Percentiles rank a stretch among this genome's conserved stretches.
phyloP scores from a whole-genome alignment of 2,113 vertebrate genomes.

The Apus apus region DNA sequence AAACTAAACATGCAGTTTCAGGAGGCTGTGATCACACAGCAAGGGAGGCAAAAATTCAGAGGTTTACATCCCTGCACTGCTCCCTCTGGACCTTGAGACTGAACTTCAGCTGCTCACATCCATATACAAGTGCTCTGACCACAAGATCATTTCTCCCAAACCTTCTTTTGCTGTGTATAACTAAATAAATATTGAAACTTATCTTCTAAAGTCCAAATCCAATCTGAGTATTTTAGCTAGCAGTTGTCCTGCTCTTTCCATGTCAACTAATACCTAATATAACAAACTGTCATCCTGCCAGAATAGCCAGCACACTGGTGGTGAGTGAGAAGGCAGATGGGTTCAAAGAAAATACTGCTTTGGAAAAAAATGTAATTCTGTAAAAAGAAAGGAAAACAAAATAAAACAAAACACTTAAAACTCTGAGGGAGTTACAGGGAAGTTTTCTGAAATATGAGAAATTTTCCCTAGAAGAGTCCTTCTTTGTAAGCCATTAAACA shows the following conservation, averaged over 20 bases:
- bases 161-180: neutral
- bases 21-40: neutral
- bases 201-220: accelerated
- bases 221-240: neutral
- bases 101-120: neutral
- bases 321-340: neutral
- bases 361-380: neutral
- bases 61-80: neutral
- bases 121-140: neutral
- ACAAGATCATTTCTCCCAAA: neutral
- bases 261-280: neutral
- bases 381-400: neutral
- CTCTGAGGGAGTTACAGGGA: neutral
- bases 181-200: neutral
- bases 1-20: neutral
- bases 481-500: neutral
- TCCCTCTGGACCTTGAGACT: neutral
- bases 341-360: neutral
- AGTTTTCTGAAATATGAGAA: neutral
- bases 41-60: neutral
- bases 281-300: neutral
- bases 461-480: neutral
- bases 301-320: neutral
- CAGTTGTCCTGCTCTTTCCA: neutral
- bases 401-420: accelerated